Conservation (phyloP, 2,797 vertebrate species). For the Taeniopygia guttata region DNA sequence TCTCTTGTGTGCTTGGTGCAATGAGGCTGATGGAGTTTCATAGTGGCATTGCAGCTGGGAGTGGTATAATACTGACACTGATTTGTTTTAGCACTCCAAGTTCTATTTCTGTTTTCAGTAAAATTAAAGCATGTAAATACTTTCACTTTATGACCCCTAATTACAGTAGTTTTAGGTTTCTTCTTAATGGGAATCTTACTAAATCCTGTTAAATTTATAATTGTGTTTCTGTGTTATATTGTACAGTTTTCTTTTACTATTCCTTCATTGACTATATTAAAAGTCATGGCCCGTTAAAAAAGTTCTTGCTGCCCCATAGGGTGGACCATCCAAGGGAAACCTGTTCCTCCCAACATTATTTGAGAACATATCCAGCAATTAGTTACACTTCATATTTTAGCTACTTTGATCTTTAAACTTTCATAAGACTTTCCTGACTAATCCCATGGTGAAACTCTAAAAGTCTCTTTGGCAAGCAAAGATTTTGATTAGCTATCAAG, state of each 20-base stretch:
- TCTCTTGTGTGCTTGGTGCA: not conserved
- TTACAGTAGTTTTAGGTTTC: not conserved
- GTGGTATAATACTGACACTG: not conserved
- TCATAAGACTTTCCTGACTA: not conserved
- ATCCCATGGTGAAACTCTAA: not conserved
- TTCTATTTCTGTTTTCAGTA: not conserved
- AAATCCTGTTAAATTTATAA: not conserved
- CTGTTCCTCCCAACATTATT: not conserved
- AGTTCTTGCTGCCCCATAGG: not conserved
- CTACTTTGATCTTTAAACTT: not conserved
- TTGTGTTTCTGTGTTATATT: not conserved
- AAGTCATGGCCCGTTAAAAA: not conserved
- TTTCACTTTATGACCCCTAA: not conserved
- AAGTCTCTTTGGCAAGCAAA: not conserved
- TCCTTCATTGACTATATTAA: not conserved
- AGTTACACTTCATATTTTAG: not conserved
- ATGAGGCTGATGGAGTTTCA: not conserved
- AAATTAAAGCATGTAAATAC: not conserved
- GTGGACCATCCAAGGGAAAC: not conserved
- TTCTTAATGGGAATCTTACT: not conserved
- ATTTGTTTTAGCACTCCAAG: not conserved
- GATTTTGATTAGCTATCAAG: not conserved
- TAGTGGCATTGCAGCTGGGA: not conserved
- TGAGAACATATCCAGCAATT: not conserved
- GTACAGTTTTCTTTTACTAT: not conserved